A percentile compares a stretch with the other conserved stretches of the same genome.
Conservation (phyloP, 2,888 invertebrate genomes). For the Chaetogeoica ovagalla region DNA sequence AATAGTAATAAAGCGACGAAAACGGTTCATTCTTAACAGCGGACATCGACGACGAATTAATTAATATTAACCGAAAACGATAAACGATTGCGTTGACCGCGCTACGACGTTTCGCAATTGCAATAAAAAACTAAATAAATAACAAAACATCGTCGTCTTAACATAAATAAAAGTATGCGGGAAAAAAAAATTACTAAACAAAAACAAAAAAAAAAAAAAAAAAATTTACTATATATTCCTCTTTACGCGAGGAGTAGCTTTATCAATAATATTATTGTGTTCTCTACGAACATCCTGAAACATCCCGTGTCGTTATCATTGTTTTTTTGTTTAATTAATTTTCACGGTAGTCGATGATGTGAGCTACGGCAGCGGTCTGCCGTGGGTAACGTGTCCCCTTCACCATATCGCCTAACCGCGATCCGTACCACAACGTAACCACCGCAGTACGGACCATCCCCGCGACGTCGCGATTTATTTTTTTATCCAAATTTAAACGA, state of each 20-base stretch:
- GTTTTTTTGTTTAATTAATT: too few relatives aligned
- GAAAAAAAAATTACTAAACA: not conserved
- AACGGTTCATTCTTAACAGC: not conserved
- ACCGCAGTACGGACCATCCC: too few relatives aligned
- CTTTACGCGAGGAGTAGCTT: not conserved
- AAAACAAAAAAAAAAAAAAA: not conserved
- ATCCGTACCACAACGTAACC: too few relatives aligned
- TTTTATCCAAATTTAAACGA: too few relatives aligned
- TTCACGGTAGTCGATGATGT: not conserved
- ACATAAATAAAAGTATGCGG: too few relatives aligned
- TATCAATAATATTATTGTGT: slow-evolving; percentile 23
- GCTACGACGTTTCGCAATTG: slow-evolving; percentile 2
- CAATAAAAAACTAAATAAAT: not conserved
- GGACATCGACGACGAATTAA: not conserved
- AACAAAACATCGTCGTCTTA: too few relatives aligned
- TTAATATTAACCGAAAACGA: not conserved
- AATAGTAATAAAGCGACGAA: not conserved
- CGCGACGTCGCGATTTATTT: too few relatives aligned
- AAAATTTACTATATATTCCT: slow-evolving; percentile 8
- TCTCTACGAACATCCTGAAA: not conserved
- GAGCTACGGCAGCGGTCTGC: not conserved
- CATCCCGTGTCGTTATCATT: slow-evolving; percentile 16
- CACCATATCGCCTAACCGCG: too few relatives aligned
- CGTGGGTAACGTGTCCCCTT: too few relatives aligned
- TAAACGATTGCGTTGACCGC: not conserved